Evolutionary conservation across 2,888 invertebrate species (phyloP).

Genomic region (Salpingus planirostris): DNA sequence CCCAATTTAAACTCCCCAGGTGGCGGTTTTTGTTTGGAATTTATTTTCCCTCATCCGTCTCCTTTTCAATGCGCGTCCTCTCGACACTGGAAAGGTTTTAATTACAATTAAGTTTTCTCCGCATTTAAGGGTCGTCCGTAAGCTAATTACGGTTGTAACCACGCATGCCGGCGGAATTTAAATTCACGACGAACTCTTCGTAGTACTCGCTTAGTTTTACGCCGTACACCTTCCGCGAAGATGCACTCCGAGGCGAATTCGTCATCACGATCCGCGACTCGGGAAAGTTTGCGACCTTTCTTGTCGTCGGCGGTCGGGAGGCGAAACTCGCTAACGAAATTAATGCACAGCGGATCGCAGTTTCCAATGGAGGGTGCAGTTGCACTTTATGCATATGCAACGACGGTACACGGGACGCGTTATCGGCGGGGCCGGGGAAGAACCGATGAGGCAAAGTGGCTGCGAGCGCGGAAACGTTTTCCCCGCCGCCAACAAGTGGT

Average conservation of each 20-base stretch:
- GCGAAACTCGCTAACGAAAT: too few species aligned
- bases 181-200: too few species aligned
- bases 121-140: slow-evolving; percentile 4
- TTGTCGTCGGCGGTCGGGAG: too few species aligned
- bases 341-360: too few species aligned
- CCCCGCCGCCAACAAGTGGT: slow-evolving; percentile 26
- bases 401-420: slow-evolving; percentile 15
- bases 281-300: too few species aligned
- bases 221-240: too few species aligned
- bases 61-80: background rate
- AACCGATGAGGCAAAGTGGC: slow-evolving; percentile 4
- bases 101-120: slow-evolving; percentile 6
- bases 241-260: too few species aligned
- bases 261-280: too few species aligned
- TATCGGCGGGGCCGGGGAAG: slow-evolving; percentile 20
- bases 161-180: slow-evolving; percentile 5
- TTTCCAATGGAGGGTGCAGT: slow-evolving; percentile 5
- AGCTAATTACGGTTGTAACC: slow-evolving; percentile 4
- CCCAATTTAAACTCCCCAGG: slow-evolving; percentile 8
- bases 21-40: slow-evolving; percentile 7
- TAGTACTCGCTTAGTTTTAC: too few species aligned
- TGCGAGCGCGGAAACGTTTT: slow-evolving; percentile 1
- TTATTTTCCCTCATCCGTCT: slow-evolving; percentile 1
- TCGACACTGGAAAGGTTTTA: slow-evolving; percentile 7
- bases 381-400: slow-evolving; percentile 29